phyloP scores from a whole-genome alignment of 1,140 invertebrate genomes.

The Dinoponera quadriceps region DNA sequence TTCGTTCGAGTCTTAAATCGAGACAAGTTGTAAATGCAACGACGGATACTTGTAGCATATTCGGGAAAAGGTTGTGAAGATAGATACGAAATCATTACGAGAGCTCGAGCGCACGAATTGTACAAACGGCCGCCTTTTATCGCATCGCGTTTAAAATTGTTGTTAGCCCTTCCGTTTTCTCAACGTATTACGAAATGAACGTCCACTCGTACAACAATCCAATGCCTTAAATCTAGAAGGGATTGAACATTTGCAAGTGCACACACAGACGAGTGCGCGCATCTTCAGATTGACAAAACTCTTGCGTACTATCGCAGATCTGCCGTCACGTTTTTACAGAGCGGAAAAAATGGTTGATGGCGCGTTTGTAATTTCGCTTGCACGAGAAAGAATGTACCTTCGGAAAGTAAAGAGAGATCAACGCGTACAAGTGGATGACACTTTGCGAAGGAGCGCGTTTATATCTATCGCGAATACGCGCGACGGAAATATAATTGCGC shows the following conservation, averaged over 20 bases:
- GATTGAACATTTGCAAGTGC: slow-evolving; percentile 35
- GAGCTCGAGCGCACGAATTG: not conserved
- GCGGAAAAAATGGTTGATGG: not conserved
- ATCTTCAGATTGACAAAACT: not conserved
- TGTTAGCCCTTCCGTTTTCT: not conserved
- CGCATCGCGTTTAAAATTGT: slow-evolving; percentile 7
- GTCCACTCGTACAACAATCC: too few species aligned
- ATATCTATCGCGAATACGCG: not conserved
- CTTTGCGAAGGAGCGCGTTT: not conserved
- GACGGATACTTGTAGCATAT: slow-evolving; percentile 1
- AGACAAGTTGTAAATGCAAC: slow-evolving; percentile 44
- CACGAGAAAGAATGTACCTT: not conserved
- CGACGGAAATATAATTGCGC: not conserved
- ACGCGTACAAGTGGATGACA: slow-evolving; percentile 23
- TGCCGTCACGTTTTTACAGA: not conserved
- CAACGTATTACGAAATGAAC: not conserved
- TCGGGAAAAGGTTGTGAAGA: not conserved
- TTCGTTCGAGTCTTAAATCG: slow-evolving; percentile 17
- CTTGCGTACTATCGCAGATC: not conserved
- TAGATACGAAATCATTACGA: not conserved
- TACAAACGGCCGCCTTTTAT: not conserved
- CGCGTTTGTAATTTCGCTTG: slow-evolving; percentile 21
- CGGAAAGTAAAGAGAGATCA: slow-evolving; percentile 25
- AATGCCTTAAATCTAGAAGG: slow-evolving; percentile 11
- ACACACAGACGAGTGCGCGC: slow-evolving; percentile 32